Evolutionary conservation across 1,140 invertebrate species (phyloP), one percentile per base, ranked within the genome.

Genomic region (Leptonema lineaticorne): DNA sequence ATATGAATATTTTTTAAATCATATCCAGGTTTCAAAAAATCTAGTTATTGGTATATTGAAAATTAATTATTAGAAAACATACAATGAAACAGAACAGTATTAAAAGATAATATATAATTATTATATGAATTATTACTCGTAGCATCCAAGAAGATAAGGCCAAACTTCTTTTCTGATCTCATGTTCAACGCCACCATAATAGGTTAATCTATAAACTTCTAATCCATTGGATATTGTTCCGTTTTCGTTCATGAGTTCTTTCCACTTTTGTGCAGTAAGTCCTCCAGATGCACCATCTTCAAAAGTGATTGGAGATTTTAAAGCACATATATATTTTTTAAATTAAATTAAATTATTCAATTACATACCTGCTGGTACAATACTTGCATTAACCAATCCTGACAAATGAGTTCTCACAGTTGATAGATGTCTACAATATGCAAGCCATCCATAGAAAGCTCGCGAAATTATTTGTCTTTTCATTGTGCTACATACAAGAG

Each of bases 401-500:
- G 92, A 91, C 26, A 98, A 84, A 81, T 97, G 95, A 0, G 91
- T 96, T 33, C 95, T 81, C 0, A 98, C 93, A 0, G 94, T 97
- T 63, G 91, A 90, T 72, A 98, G 80, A 78, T 97, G 95, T 11
- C 95, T 82, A 77, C 94, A 96, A 77, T 98, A 95, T 7, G 95
- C 93, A 48, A 97, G 81, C 95, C 94, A 98, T 62, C 95, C 95
- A 78, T 97, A 97, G 80, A 98, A 98, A 46, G 96, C 96, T 70
- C 95, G 82, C 0, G 94, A 96, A 68, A 97, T 92, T 62, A 98
- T 97, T 82, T 98, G 95, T 45, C 90, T 86, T 70, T 89, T 90
- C 95, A 98, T 97, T 0, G 93, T 95, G 76, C 91, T 90, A 83
- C 95, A 97, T n/a, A 97, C 88, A 65, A 90, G 82, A 75, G 85